Evolutionary conservation across 2,888 invertebrate species (phyloP).

Genomic region (Morinoia aosen): DNA sequence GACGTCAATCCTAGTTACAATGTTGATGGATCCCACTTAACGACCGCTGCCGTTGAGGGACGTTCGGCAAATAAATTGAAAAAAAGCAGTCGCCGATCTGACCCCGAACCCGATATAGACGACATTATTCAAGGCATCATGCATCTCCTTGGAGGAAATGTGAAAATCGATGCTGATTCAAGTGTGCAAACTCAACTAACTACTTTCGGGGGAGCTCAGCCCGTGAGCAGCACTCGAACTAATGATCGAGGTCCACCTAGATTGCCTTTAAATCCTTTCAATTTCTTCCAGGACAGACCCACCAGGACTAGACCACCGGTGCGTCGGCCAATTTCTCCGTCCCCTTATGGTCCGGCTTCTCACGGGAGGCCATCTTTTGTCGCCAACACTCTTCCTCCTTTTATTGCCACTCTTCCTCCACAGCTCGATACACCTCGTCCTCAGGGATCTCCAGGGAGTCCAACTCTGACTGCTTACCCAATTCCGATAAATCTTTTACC

Average conservation of each 20-base stretch:
- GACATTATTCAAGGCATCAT: conserved; percentile 67
- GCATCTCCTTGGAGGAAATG: conserved; percentile 66
- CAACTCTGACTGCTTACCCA: conserved; percentile 43
- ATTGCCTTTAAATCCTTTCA: conserved; percentile 79
- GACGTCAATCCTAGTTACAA: neutral
- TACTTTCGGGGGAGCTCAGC: conserved; percentile 55
- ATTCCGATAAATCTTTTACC: conserved; percentile 52
- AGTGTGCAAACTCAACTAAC: conserved; percentile 57
- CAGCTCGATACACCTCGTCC: conserved; percentile 53
- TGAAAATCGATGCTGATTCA: conserved; percentile 62
- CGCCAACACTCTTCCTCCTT: conserved; percentile 66
- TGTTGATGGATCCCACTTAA: neutral
- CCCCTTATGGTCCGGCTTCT: neutral
- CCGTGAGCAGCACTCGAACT: conserved; percentile 75
- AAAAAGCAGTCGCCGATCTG: conserved; percentile 48
- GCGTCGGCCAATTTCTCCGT: conserved; percentile 59
- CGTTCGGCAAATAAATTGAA: conserved; percentile 41
- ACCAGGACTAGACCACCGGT: conserved; percentile 55
- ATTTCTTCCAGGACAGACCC: conserved; percentile 38
- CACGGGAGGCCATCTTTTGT: conserved; percentile 63
- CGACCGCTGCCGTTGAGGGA: neutral
- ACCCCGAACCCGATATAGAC: conserved; percentile 63
- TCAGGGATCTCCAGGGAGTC: neutral
- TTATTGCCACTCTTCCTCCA: conserved; percentile 65
- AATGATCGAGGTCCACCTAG: conserved; percentile 92